Conservation (phyloP, 2,797 vertebrate species). For the Danio tinwini region DNA sequence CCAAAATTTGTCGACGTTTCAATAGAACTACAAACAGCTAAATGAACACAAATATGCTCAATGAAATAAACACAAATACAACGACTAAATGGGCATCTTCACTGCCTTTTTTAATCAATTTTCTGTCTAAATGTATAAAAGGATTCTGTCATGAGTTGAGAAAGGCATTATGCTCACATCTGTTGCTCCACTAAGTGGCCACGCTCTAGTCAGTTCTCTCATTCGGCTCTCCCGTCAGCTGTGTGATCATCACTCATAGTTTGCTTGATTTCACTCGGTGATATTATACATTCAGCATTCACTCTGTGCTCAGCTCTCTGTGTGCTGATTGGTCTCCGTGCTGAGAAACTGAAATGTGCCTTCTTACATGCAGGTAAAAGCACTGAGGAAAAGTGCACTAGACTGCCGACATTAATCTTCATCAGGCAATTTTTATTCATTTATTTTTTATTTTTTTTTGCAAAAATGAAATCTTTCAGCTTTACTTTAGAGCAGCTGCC, state of each 20-base stretch:
- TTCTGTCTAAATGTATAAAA: slow-evolving; percentile 15
- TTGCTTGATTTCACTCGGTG: slow-evolving; percentile 26
- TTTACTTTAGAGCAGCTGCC: neutral
- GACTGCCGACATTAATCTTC: neutral
- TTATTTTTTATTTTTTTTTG: neutral
- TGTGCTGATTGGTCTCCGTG: slow-evolving; percentile 23
- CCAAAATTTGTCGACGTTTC: neutral
- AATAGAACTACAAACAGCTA: neutral
- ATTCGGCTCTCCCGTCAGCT: slow-evolving; percentile 24
- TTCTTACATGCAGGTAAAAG: neutral
- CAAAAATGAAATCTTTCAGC: slow-evolving; percentile 13
- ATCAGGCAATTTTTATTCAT: neutral
- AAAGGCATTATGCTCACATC: slow-evolving; percentile 5
- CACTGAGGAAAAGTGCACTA: neutral
- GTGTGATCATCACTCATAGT: slow-evolving; percentile 32
- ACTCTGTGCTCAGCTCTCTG: slow-evolving; percentile 10
- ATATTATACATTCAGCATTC: slow-evolving; percentile 20
- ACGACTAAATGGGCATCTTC: neutral
- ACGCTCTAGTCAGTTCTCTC: neutral
- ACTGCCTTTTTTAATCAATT: neutral
- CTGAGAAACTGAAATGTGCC: slow-evolving; percentile 17
- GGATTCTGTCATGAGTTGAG: neutral
- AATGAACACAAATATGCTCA: neutral
- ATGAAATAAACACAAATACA: neutral
- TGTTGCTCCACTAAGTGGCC: neutral